Base-by-base conservation (phyloP, 2,797 vertebrate genomes). In the Pipistrellus nathusii region DNA sequence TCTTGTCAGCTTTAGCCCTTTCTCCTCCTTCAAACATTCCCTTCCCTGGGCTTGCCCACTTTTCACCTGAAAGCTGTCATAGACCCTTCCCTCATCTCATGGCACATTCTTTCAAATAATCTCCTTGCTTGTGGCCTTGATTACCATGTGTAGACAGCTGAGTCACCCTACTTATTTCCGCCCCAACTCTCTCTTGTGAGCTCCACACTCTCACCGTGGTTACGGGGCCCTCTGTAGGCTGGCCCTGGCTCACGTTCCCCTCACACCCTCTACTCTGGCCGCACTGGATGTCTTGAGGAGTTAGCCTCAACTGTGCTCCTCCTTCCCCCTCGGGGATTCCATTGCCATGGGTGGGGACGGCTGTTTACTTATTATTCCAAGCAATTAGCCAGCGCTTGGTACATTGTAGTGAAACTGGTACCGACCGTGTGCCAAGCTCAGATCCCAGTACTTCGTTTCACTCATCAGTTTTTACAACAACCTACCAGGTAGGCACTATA, bases 171-270 rank as follows among this genome's bases (percentile, higher is more conserved):
- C 1, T 23, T 15, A 18, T 78, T 69, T 78, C 81, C 62, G 51
- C 62, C 23, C 44, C 20, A 30, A 1, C n/a, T 5, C 2, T 82
- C 20, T 30, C 25, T 5, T 44, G 2, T 2, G 14, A 68, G 30
- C 77, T 46, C 27, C 27, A 25, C n/a, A 25, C 53, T 18, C 44
- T 20, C 8, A 3, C 23, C 38, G 0, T n/a, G 18, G 38, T 4
- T 48, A 1, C 6, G 3, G 2, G 9, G 48, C 12, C 48, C 41
- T n/a, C 25, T 1, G 2, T 8, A 12, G 30, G 4, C 78, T 32
- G 21, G n/a, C 13, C 17, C 30, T 21, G 38, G 82, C 25, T 51
- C 27, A 0, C 5, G 25, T 51, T 23, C 64, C 7, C 51, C 30
- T 59, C 46, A 20, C 12, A 41, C 0, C 3, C 15, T 32, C 62